Percentiles rank a stretch among this genome's conserved stretches.
Conservation (phyloP, 2,888 invertebrate genomes). For the Tromatobia lineatoria region DNA sequence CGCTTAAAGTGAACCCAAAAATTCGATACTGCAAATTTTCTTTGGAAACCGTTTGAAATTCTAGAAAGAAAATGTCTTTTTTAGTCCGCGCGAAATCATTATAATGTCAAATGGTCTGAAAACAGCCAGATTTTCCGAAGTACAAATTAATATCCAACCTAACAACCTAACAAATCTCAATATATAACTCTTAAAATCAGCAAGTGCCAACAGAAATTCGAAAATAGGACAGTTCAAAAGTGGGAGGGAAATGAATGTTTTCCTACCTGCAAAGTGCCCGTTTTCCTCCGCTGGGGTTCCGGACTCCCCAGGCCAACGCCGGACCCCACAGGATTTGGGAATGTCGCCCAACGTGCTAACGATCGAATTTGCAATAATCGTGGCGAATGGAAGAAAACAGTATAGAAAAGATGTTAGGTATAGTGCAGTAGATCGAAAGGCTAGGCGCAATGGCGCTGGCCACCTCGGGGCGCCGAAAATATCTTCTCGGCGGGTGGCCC, state of each 20-base stretch:
- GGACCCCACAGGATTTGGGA: conserved; percentile 34
- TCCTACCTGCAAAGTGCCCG: not conserved
- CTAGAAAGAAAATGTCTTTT: too few species aligned
- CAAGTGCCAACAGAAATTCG: not conserved
- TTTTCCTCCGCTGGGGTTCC: conserved; percentile 29
- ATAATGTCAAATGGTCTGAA: too few species aligned
- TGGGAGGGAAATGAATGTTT: not conserved
- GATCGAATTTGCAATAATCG: not conserved
- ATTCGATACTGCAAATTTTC: too few species aligned
- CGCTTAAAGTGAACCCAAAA: too few species aligned
- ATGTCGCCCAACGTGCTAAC: not conserved
- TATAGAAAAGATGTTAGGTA: not conserved
- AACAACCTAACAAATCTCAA: too few species aligned
- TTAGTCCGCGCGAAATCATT: too few species aligned
- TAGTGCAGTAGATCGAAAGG: conserved; percentile 39
- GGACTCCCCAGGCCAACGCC: conserved; percentile 30
- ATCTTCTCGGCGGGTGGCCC: conserved; percentile 77
- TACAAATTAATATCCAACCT: too few species aligned
- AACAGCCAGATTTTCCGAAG: too few species aligned
- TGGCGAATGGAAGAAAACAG: not conserved
- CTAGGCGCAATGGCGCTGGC: conserved; percentile 30
- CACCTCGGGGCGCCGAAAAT: conserved; percentile 20
- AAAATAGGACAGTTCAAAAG: not conserved
- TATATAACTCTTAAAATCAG: not conserved
- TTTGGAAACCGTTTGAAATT: too few species aligned